Percentiles rank a stretch among this genome's conserved stretches.
phyloP scores from a whole-genome alignment of 2,797 vertebrate species.

The Acanthornis magna region DNA sequence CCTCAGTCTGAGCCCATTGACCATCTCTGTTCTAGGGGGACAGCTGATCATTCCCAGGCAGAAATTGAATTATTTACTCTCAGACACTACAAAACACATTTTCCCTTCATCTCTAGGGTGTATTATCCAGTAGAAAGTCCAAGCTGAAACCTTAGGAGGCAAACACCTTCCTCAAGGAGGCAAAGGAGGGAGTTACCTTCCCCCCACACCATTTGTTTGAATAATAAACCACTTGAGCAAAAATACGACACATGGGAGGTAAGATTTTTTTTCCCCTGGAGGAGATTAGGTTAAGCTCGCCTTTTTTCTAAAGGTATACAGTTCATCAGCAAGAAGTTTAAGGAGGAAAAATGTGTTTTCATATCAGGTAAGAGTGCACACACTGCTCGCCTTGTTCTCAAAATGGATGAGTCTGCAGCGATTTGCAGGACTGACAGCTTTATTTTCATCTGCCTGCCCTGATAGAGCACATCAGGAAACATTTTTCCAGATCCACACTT shows the following conservation, averaged over 20 bases:
- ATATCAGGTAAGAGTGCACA: not conserved
- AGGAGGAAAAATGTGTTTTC: not conserved
- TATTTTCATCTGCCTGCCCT: conserved; percentile 1
- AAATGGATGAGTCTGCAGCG: not conserved
- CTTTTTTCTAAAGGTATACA: not conserved
- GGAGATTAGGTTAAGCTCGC: not conserved
- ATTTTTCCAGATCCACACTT: not conserved
- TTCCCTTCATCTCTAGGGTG: not conserved
- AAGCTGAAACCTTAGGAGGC: not conserved
- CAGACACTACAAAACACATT: not conserved
- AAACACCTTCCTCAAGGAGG: not conserved
- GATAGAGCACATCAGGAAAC: not conserved
- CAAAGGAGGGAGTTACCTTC: not conserved
- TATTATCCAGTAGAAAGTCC: not conserved
- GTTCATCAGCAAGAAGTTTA: not conserved
- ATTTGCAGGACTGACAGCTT: not conserved
- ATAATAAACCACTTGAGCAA: not conserved
- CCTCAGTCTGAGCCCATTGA: not conserved
- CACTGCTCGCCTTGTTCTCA: not conserved
- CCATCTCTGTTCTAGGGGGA: not conserved
- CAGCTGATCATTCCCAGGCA: not conserved
- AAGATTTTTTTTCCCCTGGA: not conserved
- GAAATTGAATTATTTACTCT: not conserved
- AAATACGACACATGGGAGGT: not conserved
- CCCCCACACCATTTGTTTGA: not conserved